These are phyloP conservation scores for Brachynemurus nebulosus DNA, from an alignment of 2,888 invertebrate species.

Conservation along the genomic window DNA sequence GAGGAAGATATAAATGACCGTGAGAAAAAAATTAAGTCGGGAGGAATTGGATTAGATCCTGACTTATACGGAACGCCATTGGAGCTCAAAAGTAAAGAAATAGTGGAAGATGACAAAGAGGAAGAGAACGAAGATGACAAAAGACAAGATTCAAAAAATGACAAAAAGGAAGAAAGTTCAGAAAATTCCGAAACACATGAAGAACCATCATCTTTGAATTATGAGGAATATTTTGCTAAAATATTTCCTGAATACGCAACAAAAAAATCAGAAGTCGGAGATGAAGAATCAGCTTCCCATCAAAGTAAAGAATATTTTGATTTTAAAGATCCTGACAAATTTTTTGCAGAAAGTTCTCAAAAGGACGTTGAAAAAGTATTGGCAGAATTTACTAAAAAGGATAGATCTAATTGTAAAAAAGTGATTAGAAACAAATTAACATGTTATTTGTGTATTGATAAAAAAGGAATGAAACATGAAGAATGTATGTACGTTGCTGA, in stretches of 20 bases:
- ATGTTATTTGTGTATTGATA: slow-evolving; percentile 57
- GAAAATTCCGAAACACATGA: slow-evolving; percentile 9
- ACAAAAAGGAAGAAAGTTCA: slow-evolving; percentile 25
- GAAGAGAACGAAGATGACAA: slow-evolving; percentile 12
- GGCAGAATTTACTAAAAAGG: slow-evolving; percentile 59
- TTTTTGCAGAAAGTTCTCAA: slow-evolving; percentile 41
- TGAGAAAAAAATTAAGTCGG: slow-evolving; percentile 10
- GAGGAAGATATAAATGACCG: slow-evolving; percentile 20
- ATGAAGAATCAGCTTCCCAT: slow-evolving; percentile 29
- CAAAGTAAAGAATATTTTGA: slow-evolving; percentile 32
- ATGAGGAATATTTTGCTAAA: slow-evolving; percentile 33
- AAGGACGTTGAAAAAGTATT: slow-evolving; percentile 55
- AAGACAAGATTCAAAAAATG: slow-evolving; percentile 11
- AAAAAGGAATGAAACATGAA: slow-evolving; percentile 55
- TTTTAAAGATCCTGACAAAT: slow-evolving; percentile 34
- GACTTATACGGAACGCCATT: slow-evolving; percentile 18
- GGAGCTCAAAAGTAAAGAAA: slow-evolving; percentile 12
- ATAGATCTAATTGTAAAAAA: slow-evolving; percentile 56
- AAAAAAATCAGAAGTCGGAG: slow-evolving; percentile 28
- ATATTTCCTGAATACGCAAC: slow-evolving; percentile 31
- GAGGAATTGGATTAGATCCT: slow-evolving; percentile 16
- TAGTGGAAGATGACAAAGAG: slow-evolving; percentile 14
- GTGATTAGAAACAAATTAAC: slow-evolving; percentile 61
- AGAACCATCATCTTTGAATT: slow-evolving; percentile 15
- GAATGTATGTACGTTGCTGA: slow-evolving; percentile 67